phyloP scores from a whole-genome alignment of 2,113 vertebrate species.

The Cololabis saira region DNA sequence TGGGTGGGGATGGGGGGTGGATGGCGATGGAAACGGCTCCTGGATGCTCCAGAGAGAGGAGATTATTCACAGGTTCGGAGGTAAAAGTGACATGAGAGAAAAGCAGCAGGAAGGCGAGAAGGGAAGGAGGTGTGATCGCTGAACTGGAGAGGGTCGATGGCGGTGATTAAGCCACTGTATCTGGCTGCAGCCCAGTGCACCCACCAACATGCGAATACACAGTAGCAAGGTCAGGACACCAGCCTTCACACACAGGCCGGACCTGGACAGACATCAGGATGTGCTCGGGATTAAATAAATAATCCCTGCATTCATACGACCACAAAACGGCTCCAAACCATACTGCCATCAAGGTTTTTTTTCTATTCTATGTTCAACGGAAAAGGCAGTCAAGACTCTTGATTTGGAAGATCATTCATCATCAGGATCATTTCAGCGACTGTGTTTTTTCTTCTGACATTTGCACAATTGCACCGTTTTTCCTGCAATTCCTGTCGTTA shows the following conservation, averaged over 20 bases:
- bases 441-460: no score
- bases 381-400: no score
- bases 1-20: no score
- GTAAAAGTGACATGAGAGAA: slow-evolving; percentile 1
- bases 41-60: slow-evolving; percentile 10
- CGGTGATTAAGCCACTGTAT: slow-evolving; percentile 29
- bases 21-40: not conserved
- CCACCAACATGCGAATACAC: slow-evolving; percentile 33
- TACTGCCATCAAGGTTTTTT: not conserved
- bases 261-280: not conserved
- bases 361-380: not conserved
- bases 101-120: not conserved
- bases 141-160: slow-evolving; percentile 42
- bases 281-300: slow-evolving; percentile 6
- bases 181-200: slow-evolving; percentile 37
- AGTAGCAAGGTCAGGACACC: slow-evolving; percentile 3
- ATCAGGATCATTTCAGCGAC: no score
- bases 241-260: no score
- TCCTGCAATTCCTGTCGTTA: not conserved
- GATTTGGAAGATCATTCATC: no score
- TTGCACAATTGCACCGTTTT: no score
- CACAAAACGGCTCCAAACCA: not conserved
- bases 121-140: slow-evolving; percentile 16
- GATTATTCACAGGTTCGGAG: not conserved
- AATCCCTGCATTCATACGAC: not conserved